Base-by-base conservation (phyloP, 2,797 vertebrate species). In the Poliocrania exsul region DNA sequence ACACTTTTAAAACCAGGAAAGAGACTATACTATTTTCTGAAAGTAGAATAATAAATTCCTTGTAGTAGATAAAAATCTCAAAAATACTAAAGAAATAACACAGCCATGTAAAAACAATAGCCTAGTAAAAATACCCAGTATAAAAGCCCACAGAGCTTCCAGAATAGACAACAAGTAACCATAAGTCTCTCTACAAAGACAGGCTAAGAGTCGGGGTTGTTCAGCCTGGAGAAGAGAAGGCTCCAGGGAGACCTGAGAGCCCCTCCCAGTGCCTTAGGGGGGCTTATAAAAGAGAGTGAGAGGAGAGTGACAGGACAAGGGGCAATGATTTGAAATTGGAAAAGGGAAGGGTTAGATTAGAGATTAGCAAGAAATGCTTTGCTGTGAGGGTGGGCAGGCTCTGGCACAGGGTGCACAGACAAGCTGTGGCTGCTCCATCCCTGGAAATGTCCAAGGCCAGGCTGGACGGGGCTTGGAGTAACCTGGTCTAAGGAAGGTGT, bases 321-420 rank as follows among this genome's bases (percentile, higher is more conserved):
- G 17, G 0, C 12, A 42, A 1, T 1, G 15, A 18, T 9, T 28
- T 6, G 0, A 17, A 17, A 10, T 15, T 37, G 10, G 5, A 12
- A 35, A 42, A 28, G 6, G 4, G 26, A 13, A 16, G 16, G 10
- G 7, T 69, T 18, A 10, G 16, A 5, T 5, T 25, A 62, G 25
- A 35, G 9, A 25, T n/a, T 1, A 9, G 28, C 12, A 44, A 38
- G 26, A 62, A 49, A 49, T 37, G 10, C 16, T 78, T 28, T 57
- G 16, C 31, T 20, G 31, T 49, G 47, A 40, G 54, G 20, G 7
- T 21, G 10, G 8, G 2, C 28, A 44, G 40, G 6, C 12, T 14
- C 24, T 53, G 11, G 60, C 29, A 73, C 25, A 40, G 21, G 0
- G 0, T 51, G 9, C 24, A 16, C 23, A 6, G 11, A 29, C 28